Evolutionary conservation across 2,797 vertebrate species (phyloP).

Genomic region (Anabacerthia variegaticeps): DNA sequence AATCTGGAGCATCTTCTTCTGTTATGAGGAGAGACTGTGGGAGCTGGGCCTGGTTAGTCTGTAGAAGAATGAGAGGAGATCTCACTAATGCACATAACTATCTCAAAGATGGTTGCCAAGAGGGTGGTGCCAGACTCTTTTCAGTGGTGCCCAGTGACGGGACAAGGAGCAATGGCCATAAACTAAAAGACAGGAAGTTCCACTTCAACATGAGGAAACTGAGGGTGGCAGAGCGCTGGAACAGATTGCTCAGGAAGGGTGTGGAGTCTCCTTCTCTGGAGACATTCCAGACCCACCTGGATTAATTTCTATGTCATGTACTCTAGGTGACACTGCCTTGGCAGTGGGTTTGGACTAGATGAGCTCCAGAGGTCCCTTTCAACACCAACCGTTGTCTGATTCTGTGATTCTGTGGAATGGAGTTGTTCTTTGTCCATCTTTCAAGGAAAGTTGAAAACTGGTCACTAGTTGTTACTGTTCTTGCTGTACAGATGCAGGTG

Average conservation of each 20-base stretch:
- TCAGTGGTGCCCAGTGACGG: rapidly evolving
- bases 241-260: neutral
- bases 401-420: neutral
- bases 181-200: neutral
- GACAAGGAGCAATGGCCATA: neutral
- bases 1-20: neutral
- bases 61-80: neutral
- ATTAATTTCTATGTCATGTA: rapidly evolving
- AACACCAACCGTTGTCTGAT: neutral
- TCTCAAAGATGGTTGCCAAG: neutral
- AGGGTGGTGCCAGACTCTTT: neutral
- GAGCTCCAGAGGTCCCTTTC: neutral
- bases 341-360: neutral
- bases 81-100: too few species aligned
- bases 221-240: neutral
- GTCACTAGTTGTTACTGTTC: neutral
- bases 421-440: neutral
- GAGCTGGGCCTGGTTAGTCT: neutral
- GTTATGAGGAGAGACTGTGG: neutral
- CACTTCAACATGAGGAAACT: neutral
- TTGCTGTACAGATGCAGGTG: neutral
- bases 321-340: neutral
- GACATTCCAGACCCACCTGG: neutral
- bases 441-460: neutral
- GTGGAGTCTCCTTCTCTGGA: neutral